Base-by-base conservation (phyloP, 2,113 vertebrate genomes). In the Thermophis baileyi region DNA sequence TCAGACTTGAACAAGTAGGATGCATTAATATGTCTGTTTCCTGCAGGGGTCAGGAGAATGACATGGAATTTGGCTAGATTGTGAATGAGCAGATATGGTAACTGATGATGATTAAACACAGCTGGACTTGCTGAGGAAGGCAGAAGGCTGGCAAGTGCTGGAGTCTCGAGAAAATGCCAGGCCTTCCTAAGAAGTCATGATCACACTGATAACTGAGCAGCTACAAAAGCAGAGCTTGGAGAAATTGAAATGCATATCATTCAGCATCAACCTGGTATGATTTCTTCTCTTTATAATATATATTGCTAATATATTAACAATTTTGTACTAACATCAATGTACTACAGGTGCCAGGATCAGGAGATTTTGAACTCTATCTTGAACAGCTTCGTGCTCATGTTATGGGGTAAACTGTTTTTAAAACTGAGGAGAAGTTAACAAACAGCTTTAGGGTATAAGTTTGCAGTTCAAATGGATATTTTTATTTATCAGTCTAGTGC, bases 221-320 rank as follows among this genome's bases (percentile, higher is more conserved):
- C 98, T 98, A 94, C 97, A 98, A 96, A 98, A 98, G 96, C 98
- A 98, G 97, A 98, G 98, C 97, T 97, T 98, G 97, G 98, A 99
- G 95, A 98, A 98, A 96, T 96, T 98, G 97, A 97, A 98, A 97
- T 98, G 97, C 96, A 98, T 98, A 96, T 97, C 97, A 95, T 98
- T 98, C 96, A 98, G 97, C 94, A 97, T 98, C 96, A 98, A 97
- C 96, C 97, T 98, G 98, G 98, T 98, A 97, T 98, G 98, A 97
- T 89, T 93, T 93, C 40, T 24, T 53, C 18, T 53, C 47, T 22
- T 27, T 69, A 60, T 60, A 60, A 60, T 60, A 69, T n/a, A 51
- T 51, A 50, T 40, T 40, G 6, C 1, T 44, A 27, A 27, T 60
- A 60, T 27, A 60, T 5, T 50, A 53, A n/a, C 30, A 51, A 53